These are phyloP conservation scores for Leucoraja ocellata DNA, from an alignment of 2,797 vertebrate genomes.

Conservation along the genomic window DNA sequence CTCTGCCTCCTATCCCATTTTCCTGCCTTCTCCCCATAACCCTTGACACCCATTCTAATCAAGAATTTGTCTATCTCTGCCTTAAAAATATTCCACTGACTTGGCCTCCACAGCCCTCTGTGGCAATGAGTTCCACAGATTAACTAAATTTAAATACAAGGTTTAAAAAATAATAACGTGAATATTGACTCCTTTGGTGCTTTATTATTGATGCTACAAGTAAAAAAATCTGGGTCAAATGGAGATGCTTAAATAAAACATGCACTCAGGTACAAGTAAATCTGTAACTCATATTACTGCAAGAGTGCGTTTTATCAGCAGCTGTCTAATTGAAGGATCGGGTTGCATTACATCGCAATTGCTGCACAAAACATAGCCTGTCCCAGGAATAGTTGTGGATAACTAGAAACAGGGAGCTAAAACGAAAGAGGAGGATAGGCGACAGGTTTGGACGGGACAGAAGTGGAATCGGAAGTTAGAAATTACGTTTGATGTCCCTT, in stretches of 20 bases:
- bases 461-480: background rate
- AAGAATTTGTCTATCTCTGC: too few relatives aligned
- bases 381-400: background rate
- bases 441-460: background rate
- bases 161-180: background rate
- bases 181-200: background rate
- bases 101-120: too few relatives aligned
- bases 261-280: background rate
- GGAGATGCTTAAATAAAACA: background rate
- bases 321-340: background rate
- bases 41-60: too few relatives aligned
- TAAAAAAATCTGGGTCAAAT: background rate
- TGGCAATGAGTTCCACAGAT: too few relatives aligned
- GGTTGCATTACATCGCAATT: background rate
- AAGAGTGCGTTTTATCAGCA: background rate
- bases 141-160: too few relatives aligned
- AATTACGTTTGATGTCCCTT: background rate
- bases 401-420: background rate
- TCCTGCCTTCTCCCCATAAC: too few relatives aligned
- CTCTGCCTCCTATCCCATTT: too few relatives aligned
- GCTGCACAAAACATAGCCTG: background rate
- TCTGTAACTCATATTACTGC: background rate
- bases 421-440: background rate
- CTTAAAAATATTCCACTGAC: too few relatives aligned
- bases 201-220: background rate